A percentile compares a stretch with the other conserved stretches of the same genome.
Conservation (phyloP, 2,888 invertebrate genomes). For the Dyspetes luteomarginatus region DNA sequence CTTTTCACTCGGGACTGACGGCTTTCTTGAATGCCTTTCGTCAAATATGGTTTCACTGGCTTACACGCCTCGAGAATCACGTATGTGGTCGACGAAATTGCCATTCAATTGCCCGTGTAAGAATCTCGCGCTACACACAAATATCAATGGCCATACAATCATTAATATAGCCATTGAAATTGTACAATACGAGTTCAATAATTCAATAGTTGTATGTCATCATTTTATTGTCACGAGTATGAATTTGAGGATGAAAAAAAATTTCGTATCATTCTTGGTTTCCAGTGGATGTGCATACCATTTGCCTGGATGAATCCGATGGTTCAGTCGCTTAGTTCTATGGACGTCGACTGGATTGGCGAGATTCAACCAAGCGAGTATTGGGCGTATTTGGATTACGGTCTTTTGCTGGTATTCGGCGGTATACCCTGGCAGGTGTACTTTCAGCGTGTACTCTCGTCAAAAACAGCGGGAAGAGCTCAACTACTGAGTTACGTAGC, state of each 20-base stretch:
- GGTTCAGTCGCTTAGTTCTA: constrained; percentile 91
- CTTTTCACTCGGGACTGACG: constrained; percentile 25
- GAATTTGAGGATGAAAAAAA: no score
- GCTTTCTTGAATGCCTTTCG: constrained; percentile 48
- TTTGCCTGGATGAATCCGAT: constrained; percentile 96
- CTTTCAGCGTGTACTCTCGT: constrained; percentile 98
- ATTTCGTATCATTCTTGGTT: not conserved
- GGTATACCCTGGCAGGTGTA: constrained; percentile 99
- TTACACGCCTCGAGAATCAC: constrained; percentile 21
- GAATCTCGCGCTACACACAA: not conserved
- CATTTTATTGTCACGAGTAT: no score
- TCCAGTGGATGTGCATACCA: constrained; percentile 97
- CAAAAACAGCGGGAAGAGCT: constrained; percentile 96
- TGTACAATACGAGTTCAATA: no score
- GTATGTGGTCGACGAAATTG: not conserved
- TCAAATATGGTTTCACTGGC: constrained; percentile 46
- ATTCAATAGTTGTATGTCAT: no score
- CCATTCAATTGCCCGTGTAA: constrained; percentile 1
- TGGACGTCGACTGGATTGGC: constrained; percentile 96
- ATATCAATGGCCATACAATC: not conserved
- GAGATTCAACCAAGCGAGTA: constrained; percentile 88
- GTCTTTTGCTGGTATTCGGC: constrained; percentile 95
- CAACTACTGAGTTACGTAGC: constrained; percentile 98
- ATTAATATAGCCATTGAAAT: not conserved
- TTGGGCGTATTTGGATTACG: constrained; percentile 94